These are phyloP conservation scores for Hyalella azteca DNA, from an alignment of 2,888 invertebrate species.

Conservation along the genomic window DNA sequence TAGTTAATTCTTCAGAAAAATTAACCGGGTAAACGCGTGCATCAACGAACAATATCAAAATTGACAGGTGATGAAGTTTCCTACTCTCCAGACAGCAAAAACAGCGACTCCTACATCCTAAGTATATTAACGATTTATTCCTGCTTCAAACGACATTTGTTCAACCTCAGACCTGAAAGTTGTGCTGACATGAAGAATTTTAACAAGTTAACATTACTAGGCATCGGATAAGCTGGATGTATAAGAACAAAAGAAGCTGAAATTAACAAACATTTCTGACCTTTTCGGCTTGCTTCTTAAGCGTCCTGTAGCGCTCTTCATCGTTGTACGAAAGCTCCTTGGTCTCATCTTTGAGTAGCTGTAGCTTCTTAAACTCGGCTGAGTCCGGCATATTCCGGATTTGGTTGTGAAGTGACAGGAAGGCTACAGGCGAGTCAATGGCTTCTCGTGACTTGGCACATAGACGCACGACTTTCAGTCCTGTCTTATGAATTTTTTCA, in stretches of 20 bases:
- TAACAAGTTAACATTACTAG: not conserved
- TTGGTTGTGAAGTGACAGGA: constrained; percentile 95
- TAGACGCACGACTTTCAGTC: constrained; percentile 86
- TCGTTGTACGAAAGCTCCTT: constrained; percentile 95
- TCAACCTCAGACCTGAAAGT: too few species aligned
- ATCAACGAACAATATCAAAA: too few species aligned
- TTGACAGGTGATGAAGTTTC: too few species aligned
- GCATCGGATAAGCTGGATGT: not conserved
- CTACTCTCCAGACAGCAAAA: too few species aligned
- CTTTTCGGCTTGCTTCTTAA: constrained; percentile 87
- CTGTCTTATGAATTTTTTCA: constrained; percentile 97
- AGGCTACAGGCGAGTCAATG: constrained; percentile 96
- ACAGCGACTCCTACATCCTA: too few species aligned
- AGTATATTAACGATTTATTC: too few species aligned
- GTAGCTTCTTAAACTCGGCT: constrained; percentile 86
- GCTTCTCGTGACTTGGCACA: constrained; percentile 98
- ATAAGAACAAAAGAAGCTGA: not conserved
- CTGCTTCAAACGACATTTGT: too few species aligned
- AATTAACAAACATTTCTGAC: constrained; percentile 28
- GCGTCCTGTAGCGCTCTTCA: constrained; percentile 87
- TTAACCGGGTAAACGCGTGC: too few species aligned
- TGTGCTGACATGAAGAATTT: too few species aligned
- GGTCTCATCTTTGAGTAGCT: constrained; percentile 96
- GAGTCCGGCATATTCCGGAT: constrained; percentile 89
- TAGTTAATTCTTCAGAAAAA: too few species aligned